phyloP scores from a whole-genome alignment of 2,797 vertebrate species.

The Emydoidea blandingii region DNA sequence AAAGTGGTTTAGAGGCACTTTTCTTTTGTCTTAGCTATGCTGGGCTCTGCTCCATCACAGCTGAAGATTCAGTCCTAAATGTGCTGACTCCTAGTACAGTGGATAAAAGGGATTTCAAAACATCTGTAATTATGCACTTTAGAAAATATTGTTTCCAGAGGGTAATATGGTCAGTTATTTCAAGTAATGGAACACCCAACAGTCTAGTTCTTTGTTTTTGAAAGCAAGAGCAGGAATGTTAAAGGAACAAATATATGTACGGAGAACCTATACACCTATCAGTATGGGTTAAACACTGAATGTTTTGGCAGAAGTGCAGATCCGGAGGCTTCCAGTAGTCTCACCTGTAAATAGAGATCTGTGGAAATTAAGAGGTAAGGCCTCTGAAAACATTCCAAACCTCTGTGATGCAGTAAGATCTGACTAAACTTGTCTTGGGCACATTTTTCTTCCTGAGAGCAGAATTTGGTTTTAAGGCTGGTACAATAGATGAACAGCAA shows the following conservation, averaged over 20 bases:
- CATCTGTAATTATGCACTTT: constrained; percentile 55
- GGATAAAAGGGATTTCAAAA: constrained; percentile 52
- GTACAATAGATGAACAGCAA: background rate
- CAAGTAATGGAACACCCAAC: constrained; percentile 72
- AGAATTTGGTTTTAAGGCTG: background rate
- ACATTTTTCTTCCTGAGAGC: constrained; percentile 13
- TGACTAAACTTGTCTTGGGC: background rate
- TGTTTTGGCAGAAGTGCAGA: background rate
- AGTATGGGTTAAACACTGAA: constrained; percentile 7
- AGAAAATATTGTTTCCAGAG: constrained; percentile 73
- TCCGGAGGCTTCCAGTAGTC: background rate
- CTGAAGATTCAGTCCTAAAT: constrained; percentile 9
- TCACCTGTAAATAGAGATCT: background rate
- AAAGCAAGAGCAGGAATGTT: constrained; percentile 40
- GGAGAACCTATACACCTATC: background rate
- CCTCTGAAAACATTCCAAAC: constrained; percentile 3
- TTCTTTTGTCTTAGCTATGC: background rate
- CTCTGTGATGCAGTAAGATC: fast-evolving
- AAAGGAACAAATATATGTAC: background rate
- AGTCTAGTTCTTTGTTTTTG: constrained; percentile 56
- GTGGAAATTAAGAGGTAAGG: constrained; percentile 3
- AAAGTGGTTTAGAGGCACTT: background rate
- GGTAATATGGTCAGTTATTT: constrained; percentile 72
- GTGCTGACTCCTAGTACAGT: constrained; percentile 15
- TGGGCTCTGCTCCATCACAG: background rate